Evolutionary conservation across 2,888 invertebrate genomes (phyloP).

Genomic region (Aporophyla nigra): DNA sequence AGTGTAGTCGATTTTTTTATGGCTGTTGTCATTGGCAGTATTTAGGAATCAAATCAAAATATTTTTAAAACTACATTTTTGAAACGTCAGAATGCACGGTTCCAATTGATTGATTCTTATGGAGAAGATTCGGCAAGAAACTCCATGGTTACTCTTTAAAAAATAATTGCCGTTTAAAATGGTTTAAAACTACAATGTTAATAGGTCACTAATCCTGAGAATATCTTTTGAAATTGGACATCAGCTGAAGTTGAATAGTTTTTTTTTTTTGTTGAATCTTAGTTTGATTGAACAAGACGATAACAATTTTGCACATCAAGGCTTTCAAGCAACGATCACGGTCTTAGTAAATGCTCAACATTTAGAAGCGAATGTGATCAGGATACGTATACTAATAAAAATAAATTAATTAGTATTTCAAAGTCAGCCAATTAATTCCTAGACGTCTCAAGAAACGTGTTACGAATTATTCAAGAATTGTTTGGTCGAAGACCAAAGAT

Average conservation of each 20-base stretch:
- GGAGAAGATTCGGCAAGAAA: too few species aligned
- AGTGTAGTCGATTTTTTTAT: neutral
- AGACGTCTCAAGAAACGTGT: neutral
- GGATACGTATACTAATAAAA: neutral
- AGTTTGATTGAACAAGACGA: too few species aligned
- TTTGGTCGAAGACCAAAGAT: constrained; percentile 12
- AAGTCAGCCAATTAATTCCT: neutral
- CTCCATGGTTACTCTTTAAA: too few species aligned
- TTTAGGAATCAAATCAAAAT: too few species aligned
- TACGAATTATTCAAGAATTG: constrained; percentile 5
- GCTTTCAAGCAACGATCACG: neutral
- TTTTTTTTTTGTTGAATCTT: neutral
- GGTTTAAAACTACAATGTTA: too few species aligned
- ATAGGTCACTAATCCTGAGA: too few species aligned
- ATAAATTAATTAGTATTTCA: constrained; percentile 2
- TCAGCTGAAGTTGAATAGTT: too few species aligned
- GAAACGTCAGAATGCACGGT: too few species aligned
- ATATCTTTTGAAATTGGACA: neutral
- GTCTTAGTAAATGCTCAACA: neutral
- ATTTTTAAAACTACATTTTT: too few species aligned
- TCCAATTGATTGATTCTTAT: too few species aligned
- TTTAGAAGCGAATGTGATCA: neutral
- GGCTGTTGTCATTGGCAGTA: neutral
- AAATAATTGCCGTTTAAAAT: too few species aligned
- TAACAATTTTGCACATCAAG: neutral